These are phyloP conservation scores for Synodontis membranacea DNA, from an alignment of 2,113 vertebrate genomes.

Conservation along the genomic window DNA sequence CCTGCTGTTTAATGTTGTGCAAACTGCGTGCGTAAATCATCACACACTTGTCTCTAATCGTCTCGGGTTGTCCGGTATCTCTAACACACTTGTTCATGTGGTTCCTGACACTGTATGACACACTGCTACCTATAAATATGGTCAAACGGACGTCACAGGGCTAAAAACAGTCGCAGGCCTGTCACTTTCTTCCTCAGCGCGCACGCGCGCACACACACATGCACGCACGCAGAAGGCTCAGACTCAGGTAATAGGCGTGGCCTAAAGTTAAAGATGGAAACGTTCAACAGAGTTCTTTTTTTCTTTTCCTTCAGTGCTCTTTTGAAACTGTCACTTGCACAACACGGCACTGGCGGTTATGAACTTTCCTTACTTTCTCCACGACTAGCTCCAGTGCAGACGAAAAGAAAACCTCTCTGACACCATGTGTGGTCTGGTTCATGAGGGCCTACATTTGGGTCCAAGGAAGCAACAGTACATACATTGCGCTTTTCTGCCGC, in stretches of 20 bases:
- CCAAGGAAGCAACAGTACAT: too few relatives aligned
- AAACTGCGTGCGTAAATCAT: background rate
- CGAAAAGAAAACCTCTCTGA: background rate
- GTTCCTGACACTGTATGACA: background rate
- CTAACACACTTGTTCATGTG: background rate
- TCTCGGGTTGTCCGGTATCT: background rate
- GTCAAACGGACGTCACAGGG: background rate
- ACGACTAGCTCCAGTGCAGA: background rate
- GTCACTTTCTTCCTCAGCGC: background rate
- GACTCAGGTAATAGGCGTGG: background rate
- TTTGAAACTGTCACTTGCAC: background rate
- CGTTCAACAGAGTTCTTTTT: too few relatives aligned
- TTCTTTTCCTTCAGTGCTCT: background rate
- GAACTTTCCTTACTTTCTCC: background rate
- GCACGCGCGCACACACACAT: too few relatives aligned
- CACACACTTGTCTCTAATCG: background rate
- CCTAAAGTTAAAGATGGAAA: background rate
- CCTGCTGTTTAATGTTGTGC: background rate
- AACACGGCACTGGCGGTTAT: background rate
- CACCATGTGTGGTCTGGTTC: background rate
- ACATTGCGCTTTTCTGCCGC: background rate
- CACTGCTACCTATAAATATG: background rate
- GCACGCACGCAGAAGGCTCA: background rate
- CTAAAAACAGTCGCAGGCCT: background rate
- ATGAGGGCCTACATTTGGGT: background rate